Evolutionary conservation across 2,797 vertebrate genomes (phyloP).

Genomic region (Xyrichtys novacula): DNA sequence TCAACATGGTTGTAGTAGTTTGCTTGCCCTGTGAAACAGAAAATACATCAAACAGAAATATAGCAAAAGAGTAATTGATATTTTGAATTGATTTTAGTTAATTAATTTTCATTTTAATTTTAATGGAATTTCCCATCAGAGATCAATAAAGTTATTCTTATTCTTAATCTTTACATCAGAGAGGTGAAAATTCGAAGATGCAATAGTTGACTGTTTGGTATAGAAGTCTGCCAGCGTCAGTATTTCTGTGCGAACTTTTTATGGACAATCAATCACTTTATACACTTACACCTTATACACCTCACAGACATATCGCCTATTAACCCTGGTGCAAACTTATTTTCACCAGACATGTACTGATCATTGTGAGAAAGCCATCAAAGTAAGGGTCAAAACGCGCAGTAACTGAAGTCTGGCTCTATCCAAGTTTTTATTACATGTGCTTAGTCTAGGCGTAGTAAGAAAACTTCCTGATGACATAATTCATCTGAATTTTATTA

Average conservation of each 20-base stretch:
- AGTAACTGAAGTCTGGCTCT: not conserved
- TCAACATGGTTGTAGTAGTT: constrained; percentile 84
- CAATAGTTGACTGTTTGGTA: not conserved
- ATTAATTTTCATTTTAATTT: too few species aligned
- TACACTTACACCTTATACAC: not conserved
- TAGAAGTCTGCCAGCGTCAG: too few species aligned
- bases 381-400: not conserved
- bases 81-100: too few species aligned
- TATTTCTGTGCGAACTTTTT: not conserved
- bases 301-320: not conserved
- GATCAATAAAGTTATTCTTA: too few species aligned
- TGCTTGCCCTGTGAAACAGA: constrained; percentile 26
- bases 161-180: too few species aligned
- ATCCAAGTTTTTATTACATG: not conserved
- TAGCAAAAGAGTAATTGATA: not conserved
- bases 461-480: not conserved
- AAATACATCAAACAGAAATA: not conserved
- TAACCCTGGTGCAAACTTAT: not conserved
- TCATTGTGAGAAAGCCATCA: not conserved
- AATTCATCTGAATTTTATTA: too few species aligned
- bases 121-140: too few species aligned
- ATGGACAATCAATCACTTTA: not conserved
- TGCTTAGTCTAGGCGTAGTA: not conserved
- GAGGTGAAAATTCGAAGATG: too few species aligned
- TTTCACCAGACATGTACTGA: not conserved